These are phyloP conservation scores for Pimephales promelas DNA, from an alignment of 2,113 vertebrate genomes.

Conservation along the genomic window DNA sequence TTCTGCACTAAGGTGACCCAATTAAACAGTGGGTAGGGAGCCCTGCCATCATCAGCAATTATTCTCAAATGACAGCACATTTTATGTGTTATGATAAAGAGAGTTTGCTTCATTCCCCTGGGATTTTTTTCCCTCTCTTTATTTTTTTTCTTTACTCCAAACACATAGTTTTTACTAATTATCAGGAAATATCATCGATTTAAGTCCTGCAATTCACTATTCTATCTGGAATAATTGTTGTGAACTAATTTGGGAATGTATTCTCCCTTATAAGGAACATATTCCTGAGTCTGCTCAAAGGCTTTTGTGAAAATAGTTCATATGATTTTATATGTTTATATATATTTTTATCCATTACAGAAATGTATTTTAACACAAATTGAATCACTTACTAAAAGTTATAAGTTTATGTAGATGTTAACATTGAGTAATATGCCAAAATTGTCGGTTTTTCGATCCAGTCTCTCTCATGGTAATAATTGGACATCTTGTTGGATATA, in stretches of 20 bases:
- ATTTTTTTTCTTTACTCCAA: conserved; percentile 13
- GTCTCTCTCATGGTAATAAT: too few relatives aligned
- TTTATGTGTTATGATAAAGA: conserved; percentile 33
- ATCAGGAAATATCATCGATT: conserved; percentile 7
- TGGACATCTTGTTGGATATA: too few relatives aligned
- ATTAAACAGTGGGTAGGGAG: conserved; percentile 13
- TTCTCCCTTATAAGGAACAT: not conserved
- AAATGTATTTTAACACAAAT: too few relatives aligned
- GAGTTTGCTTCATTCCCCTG: conserved; percentile 17
- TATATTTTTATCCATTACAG: too few relatives aligned
- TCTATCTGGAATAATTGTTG: not conserved
- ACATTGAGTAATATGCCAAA: too few relatives aligned
- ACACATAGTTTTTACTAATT: conserved; percentile 20
- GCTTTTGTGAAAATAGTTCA: too few relatives aligned
- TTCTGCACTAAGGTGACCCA: conserved; percentile 33
- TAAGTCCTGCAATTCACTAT: conserved; percentile 13
- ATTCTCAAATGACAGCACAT: conserved; percentile 41
- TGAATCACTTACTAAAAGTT: too few relatives aligned
- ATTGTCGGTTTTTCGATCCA: too few relatives aligned
- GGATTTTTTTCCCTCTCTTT: not conserved
- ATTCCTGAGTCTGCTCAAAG: too few relatives aligned
- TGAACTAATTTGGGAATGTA: not conserved
- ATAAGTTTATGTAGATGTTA: too few relatives aligned
- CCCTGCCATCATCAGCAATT: conserved; percentile 17
- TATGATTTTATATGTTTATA: too few relatives aligned